A percentile compares a stretch with the other conserved stretches of the same genome.
phyloP scores from a whole-genome alignment of 2,113 vertebrate genomes.

The Psilopogon haemacephalus region DNA sequence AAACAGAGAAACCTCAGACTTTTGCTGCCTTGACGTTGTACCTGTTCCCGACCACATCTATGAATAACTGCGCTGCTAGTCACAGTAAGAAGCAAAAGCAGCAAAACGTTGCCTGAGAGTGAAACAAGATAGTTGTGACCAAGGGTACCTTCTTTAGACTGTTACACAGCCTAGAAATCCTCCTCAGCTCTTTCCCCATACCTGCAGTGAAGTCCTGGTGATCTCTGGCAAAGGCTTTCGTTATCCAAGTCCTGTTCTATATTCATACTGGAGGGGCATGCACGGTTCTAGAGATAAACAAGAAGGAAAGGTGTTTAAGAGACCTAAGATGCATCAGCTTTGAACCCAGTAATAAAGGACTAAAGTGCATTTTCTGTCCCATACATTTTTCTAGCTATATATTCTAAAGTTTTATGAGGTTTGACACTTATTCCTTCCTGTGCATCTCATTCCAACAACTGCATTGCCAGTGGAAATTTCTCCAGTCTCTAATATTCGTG shows the following conservation, averaged over 20 bases:
- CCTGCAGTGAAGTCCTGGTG: background rate
- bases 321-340: background rate
- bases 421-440: background rate
- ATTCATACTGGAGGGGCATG: background rate
- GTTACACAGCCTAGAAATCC: background rate
- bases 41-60: background rate
- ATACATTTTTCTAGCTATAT: background rate
- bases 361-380: background rate
- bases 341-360: background rate
- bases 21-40: background rate
- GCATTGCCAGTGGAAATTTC: background rate
- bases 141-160: background rate
- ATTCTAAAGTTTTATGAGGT: background rate
- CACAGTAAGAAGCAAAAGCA: background rate
- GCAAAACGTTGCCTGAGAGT: background rate
- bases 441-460: background rate
- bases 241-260: background rate
- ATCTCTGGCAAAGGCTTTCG: background rate
- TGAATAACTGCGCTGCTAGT: background rate
- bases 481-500: background rate
- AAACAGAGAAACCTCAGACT: background rate
- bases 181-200: background rate
- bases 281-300: background rate
- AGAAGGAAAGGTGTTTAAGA: background rate
- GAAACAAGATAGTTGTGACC: background rate